Conservation (phyloP, 2,888 invertebrate genomes). For the Zeuzera pyrina region DNA sequence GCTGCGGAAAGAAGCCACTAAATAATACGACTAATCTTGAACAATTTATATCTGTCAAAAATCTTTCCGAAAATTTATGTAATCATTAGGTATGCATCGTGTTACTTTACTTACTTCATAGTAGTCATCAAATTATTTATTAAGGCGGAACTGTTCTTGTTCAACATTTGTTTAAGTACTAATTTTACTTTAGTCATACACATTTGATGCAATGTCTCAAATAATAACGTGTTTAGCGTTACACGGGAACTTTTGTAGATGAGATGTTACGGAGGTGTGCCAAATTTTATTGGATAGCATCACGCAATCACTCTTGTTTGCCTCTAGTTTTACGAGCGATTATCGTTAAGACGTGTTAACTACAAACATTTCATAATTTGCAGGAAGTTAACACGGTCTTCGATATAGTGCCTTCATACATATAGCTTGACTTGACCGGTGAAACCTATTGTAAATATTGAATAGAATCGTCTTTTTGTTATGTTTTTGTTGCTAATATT, state of each 20-base stretch:
- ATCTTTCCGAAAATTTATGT: too few species aligned
- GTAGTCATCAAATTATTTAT: too few species aligned
- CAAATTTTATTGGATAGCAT: conserved; percentile 24
- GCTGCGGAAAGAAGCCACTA: too few species aligned
- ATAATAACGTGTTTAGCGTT: conserved; percentile 13
- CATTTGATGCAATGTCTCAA: conserved; percentile 1
- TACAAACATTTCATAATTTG: conserved; percentile 6
- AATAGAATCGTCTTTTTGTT: too few species aligned
- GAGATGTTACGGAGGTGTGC: conserved; percentile 28
- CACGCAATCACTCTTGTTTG: conserved; percentile 10
- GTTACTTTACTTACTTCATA: too few species aligned
- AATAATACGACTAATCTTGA: too few species aligned
- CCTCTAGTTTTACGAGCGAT: conserved; percentile 12
- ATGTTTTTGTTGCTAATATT: too few species aligned
- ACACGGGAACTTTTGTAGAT: conserved; percentile 29
- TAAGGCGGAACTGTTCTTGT: too few species aligned
- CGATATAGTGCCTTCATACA: too few species aligned
- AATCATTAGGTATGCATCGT: too few species aligned
- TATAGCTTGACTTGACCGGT: conserved; percentile 7
- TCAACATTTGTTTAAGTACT: neutral
- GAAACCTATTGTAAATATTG: conserved; percentile 13
- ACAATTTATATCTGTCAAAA: too few species aligned
- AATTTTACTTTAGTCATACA: conserved; percentile 3
- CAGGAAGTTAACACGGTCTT: conserved; percentile 7
- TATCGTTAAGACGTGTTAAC: conserved; percentile 9